phyloP scores from a whole-genome alignment of 2,888 invertebrate genomes.

The Acleris literana region DNA sequence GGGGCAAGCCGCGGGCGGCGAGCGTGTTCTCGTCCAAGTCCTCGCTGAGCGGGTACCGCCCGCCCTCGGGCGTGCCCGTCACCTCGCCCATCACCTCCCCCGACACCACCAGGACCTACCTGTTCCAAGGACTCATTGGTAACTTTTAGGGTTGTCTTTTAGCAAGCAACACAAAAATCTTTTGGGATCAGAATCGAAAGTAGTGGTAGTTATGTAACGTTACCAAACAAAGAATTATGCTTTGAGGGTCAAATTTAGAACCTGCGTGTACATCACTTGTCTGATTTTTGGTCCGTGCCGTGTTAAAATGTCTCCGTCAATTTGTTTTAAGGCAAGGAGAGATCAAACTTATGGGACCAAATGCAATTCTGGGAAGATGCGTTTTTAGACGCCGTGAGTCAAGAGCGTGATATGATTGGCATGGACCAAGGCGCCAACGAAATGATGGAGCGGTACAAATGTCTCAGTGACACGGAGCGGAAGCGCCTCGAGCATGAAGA shows the following conservation, averaged over 20 bases:
- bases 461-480: conserved; percentile 94
- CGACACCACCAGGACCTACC: conserved; percentile 93
- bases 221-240: too few relatives aligned
- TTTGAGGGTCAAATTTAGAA: too few relatives aligned
- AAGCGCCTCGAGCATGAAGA: conserved; percentile 99
- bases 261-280: too few relatives aligned
- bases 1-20: conserved; percentile 89
- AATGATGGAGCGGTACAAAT: conserved; percentile 99
- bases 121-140: conserved; percentile 93
- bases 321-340: conserved; percentile 85
- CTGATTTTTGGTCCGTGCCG: neutral
- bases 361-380: conserved; percentile 99
- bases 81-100: conserved; percentile 95
- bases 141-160: conserved; percentile 44
- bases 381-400: conserved; percentile 98
- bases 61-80: conserved; percentile 93
- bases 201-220: too few relatives aligned
- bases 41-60: conserved; percentile 92
- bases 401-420: conserved; percentile 99
- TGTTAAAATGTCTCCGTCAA: neutral
- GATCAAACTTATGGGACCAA: conserved; percentile 97
- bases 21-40: conserved; percentile 97
- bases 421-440: conserved; percentile 99
- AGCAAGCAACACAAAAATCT: neutral
- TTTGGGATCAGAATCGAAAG: too few relatives aligned